Conservation (phyloP, 2,797 vertebrate genomes). For the Gymnothorax reevesii region DNA sequence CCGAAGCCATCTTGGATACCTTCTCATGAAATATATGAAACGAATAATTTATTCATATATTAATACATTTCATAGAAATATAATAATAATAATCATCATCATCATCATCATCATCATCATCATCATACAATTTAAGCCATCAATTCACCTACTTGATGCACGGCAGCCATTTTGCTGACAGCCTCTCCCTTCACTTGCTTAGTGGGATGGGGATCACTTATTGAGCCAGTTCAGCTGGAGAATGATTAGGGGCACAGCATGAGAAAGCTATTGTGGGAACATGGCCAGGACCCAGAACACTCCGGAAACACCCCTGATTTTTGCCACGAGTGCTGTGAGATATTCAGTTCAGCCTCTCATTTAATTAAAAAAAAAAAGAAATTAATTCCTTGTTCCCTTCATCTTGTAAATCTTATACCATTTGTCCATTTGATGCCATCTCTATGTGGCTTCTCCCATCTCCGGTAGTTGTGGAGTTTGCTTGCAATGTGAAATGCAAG, state of each 20-base stretch:
- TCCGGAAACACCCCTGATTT: neutral
- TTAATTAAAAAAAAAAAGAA: neutral
- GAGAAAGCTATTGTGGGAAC: neutral
- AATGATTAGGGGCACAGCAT: neutral
- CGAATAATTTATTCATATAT: neutral
- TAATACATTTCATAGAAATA: neutral
- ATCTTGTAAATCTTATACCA: neutral
- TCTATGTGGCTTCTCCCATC: neutral
- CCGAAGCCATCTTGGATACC: neutral
- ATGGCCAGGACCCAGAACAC: neutral
- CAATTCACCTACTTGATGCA: neutral
- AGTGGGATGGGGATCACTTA: neutral
- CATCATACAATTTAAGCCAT: neutral
- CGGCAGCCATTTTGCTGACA: neutral
- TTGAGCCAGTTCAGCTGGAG: neutral
- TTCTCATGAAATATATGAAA: neutral
- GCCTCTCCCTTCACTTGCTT: neutral
- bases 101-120: neutral
- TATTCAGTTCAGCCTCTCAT: neutral
- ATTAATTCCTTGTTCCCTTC: neutral
- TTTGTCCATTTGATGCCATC: neutral
- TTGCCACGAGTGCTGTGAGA: neutral
- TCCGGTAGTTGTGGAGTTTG: neutral
- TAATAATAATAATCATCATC: neutral
- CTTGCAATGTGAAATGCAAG: neutral